A percentile compares a stretch with the other conserved stretches of the same genome.
phyloP scores from a whole-genome alignment of 2,113 vertebrate species.

The Takifugu bimaculatus region DNA sequence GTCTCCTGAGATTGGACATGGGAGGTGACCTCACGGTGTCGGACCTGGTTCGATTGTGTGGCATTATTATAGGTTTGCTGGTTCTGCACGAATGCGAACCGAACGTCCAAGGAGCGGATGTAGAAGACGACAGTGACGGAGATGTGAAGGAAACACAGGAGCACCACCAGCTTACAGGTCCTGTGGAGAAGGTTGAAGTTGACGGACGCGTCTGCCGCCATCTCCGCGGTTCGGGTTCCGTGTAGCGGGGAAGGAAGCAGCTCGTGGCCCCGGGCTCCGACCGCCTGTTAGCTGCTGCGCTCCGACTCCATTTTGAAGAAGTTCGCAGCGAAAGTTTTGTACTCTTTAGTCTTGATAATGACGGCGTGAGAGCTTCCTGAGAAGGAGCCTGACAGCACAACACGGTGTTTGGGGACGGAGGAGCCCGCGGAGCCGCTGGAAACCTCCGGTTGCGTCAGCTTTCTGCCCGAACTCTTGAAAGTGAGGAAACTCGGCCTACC shows the following conservation, averaged over 20 bases:
- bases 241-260: background rate
- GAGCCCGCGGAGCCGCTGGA: no score
- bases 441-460: no score
- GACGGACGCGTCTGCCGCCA: conserved; percentile 46
- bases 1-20: background rate
- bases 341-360: no score
- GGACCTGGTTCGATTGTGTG: background rate
- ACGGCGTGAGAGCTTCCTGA: no score
- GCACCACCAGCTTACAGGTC: conserved; percentile 83
- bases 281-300: conserved; percentile 8
- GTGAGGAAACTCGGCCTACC: no score
- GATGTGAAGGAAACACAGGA: conserved; percentile 84
- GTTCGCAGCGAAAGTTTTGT: background rate
- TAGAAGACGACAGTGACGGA: conserved; percentile 82
- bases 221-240: conserved; percentile 6
- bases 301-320: background rate
- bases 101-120: conserved; percentile 73
- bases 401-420: no score
- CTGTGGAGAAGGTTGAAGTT: conserved; percentile 78
- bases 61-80: conserved; percentile 38
- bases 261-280: background rate
- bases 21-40: fast-evolving
- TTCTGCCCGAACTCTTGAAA: no score
- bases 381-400: no score
- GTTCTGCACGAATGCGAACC: conserved; percentile 61